Percentiles rank a stretch among this genome's conserved stretches.
phyloP scores from a whole-genome alignment of 2,113 vertebrate genomes.

The Paradisaea rubra region DNA sequence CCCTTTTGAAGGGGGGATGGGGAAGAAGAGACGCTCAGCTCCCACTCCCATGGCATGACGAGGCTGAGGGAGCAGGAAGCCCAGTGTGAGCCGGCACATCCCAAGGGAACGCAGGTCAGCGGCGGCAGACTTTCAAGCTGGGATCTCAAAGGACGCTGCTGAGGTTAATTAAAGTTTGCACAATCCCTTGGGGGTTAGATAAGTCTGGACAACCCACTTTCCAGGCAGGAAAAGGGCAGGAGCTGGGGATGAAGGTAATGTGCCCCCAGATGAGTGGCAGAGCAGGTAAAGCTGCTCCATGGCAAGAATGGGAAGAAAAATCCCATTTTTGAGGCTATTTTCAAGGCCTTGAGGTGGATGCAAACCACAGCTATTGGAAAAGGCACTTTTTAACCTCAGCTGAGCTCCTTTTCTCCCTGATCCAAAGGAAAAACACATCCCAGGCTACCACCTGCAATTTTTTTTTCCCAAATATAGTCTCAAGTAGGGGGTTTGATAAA shows the following conservation, averaged over 20 bases:
- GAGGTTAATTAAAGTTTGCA: slow-evolving; percentile 6
- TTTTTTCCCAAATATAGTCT: accelerated
- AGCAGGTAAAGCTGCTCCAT: background rate
- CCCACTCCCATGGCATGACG: background rate
- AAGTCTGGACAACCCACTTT: background rate
- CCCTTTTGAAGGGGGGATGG: background rate
- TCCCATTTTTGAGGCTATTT: background rate
- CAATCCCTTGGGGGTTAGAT: background rate
- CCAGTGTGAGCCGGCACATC: background rate
- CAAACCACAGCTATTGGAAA: background rate
- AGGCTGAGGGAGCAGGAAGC: background rate
- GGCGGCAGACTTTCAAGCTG: background rate
- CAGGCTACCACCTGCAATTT: accelerated
- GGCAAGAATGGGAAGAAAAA: background rate
- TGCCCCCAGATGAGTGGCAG: background rate
- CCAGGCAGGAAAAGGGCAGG: background rate
- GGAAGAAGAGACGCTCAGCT: accelerated
- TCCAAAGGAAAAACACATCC: background rate
- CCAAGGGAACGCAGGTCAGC: background rate
- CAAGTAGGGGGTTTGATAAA: background rate
- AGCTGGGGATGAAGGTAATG: accelerated
- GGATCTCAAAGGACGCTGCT: background rate
- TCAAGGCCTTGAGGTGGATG: background rate
- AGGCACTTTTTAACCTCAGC: background rate
- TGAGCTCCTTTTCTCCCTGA: background rate